Evolutionary conservation across 2,888 invertebrate species (phyloP).

Genomic region (Dasysyrphus tricinctus): DNA sequence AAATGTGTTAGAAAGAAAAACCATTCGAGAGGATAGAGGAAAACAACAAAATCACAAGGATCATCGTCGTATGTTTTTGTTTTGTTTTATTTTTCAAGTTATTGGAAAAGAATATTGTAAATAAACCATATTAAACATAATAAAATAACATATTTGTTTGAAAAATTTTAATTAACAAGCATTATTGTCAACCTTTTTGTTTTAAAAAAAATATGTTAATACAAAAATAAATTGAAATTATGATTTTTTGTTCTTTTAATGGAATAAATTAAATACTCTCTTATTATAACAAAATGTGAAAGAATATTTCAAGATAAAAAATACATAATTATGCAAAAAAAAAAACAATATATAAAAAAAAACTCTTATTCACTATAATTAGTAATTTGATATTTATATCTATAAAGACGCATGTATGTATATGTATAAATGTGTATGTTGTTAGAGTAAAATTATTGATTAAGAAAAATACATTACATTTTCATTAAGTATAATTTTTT

Average conservation of each 20-base stretch:
- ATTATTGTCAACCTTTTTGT: slow-evolving; percentile 37
- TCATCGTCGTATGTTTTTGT: slow-evolving; percentile 6
- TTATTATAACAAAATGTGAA: slow-evolving; percentile 53
- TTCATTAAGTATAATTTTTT: slow-evolving; percentile 61
- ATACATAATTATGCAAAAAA: slow-evolving; percentile 59
- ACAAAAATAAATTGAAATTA: slow-evolving; percentile 33
- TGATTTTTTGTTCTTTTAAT: neutral
- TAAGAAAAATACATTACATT: slow-evolving; percentile 63
- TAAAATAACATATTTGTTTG: slow-evolving; percentile 13
- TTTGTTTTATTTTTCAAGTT: slow-evolving; percentile 25
- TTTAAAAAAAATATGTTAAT: too few relatives aligned
- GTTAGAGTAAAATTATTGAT: slow-evolving; percentile 61
- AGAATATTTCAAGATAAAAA: slow-evolving; percentile 59
- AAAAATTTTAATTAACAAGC: slow-evolving; percentile 28
- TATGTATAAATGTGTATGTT: slow-evolving; percentile 59
- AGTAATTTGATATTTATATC: slow-evolving; percentile 68
- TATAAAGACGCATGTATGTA: slow-evolving; percentile 47
- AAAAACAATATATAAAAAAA: slow-evolving; percentile 45
- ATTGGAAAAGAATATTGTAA: slow-evolving; percentile 3
- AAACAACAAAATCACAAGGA: slow-evolving; percentile 53
- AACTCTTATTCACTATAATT: slow-evolving; percentile 67
- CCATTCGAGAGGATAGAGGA: slow-evolving; percentile 48
- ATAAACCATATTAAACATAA: slow-evolving; percentile 24
- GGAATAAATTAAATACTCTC: slow-evolving; percentile 36
- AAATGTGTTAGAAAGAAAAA: slow-evolving; percentile 40